phyloP scores from a whole-genome alignment of 2,797 vertebrate genomes.

The Cyclopterus lumpus region DNA sequence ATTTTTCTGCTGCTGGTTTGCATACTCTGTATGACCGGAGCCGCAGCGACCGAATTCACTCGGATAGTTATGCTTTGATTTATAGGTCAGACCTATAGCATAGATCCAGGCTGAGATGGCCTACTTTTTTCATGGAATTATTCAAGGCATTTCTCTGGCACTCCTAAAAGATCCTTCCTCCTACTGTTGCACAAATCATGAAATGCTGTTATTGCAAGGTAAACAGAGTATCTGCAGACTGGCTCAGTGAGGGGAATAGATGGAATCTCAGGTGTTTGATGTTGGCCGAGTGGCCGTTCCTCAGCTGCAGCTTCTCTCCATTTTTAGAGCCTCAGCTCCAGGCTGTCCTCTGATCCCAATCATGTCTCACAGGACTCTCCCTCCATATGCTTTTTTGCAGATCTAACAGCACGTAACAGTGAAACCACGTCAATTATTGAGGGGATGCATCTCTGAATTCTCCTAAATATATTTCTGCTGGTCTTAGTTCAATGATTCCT shows the following conservation, averaged over 20 bases:
- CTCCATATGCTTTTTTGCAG: slow-evolving; percentile 29
- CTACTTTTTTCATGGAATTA: slow-evolving; percentile 51
- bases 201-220: slow-evolving; percentile 40
- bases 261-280: slow-evolving; percentile 62
- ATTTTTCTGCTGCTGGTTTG: slow-evolving; percentile 38
- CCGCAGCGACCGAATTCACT: slow-evolving; percentile 30
- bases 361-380: slow-evolving; percentile 31
- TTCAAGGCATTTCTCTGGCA: slow-evolving; percentile 24
- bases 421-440: slow-evolving; percentile 64
- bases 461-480: slow-evolving; percentile 34
- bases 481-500: slow-evolving; percentile 34
- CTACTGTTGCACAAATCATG: slow-evolving; percentile 34
- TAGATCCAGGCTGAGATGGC: slow-evolving; percentile 33
- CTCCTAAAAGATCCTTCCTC: slow-evolving; percentile 29
- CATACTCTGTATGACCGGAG: slow-evolving; percentile 1
- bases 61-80: slow-evolving; percentile 55
- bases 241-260: slow-evolving; percentile 38
- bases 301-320: slow-evolving; percentile 13
- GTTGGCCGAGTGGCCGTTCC: slow-evolving; percentile 52
- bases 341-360: slow-evolving; percentile 40
- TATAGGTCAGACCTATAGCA: slow-evolving; percentile 36
- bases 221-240: slow-evolving; percentile 49
- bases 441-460: slow-evolving; percentile 29
- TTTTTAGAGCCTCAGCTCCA: slow-evolving; percentile 30
- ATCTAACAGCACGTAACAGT: slow-evolving; percentile 59